Evolutionary conservation across 2,113 vertebrate genomes (phyloP), one percentile per base, ranked within the genome.

Genomic region (Tamias sibiricus): DNA sequence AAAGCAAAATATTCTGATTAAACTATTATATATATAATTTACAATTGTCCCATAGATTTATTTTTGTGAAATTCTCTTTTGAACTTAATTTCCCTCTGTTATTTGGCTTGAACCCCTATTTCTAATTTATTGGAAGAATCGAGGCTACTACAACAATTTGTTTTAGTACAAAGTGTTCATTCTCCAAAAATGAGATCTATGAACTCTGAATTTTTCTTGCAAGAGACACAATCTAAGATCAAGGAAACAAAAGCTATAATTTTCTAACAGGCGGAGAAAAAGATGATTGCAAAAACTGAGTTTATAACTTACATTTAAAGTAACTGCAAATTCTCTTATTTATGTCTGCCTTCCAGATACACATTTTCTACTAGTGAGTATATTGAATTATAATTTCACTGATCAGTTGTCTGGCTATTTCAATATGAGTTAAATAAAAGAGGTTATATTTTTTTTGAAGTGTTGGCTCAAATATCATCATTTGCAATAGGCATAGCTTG

Each of bases 61-160:
- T 97, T 96, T 95, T 96, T 94, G 68, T 84, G 94, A 96, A 97
- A 95, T 87, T 97, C 75, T 82, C 94, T 97, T 92, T 71, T 89
- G 94, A 97, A 97, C 96, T 96, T 97, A 97, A 98, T 96, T 98
- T 98, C 64, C 97, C 92, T 98, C 96, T 96, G 74, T 91, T 95
- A 96, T 96, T 97, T 97, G 96, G 44, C 96, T 97, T 80, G 66
- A 97, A 68, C 44, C 66, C 95, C 97, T 96, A 79, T 37, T 94
- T 97, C 93, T 98, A 98, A 98, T 98, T 97, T 98, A 97, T 97
- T 98, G 95, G 96, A 95, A 97, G 75, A 97, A 96, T 83, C 82
- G 57, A 95, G 42, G 97, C 94, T 71, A 95, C 52, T 89, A 64
- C 72, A 96, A 76, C 72, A 94, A 91, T 97, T 98, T 98, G 66